A percentile compares a stretch with the other conserved stretches of the same genome.
Evolutionary conservation across 2,888 invertebrate genomes (phyloP).

Genomic region (Hesperia comma): DNA sequence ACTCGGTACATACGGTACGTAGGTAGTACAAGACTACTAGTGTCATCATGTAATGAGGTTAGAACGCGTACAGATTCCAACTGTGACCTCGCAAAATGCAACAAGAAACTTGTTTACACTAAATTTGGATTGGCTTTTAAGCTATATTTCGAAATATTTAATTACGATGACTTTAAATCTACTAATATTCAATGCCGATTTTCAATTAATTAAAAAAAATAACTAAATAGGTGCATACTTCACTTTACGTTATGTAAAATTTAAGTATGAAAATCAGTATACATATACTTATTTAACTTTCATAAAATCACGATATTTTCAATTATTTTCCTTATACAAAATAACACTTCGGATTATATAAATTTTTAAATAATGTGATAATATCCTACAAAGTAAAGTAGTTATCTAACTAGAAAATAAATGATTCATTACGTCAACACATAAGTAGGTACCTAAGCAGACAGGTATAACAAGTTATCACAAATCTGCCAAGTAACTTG

Average conservation of each 20-base stretch:
- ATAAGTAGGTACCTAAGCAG: neutral
- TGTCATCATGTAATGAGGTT: constrained; percentile 23
- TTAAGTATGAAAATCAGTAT: too few relatives aligned
- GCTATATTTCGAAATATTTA: too few relatives aligned
- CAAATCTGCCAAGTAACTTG: constrained; percentile 9
- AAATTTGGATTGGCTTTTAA: neutral
- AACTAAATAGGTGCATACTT: neutral
- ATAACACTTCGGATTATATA: too few relatives aligned
- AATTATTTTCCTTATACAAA: too few relatives aligned
- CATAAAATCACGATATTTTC: too few relatives aligned
- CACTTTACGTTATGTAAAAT: too few relatives aligned
- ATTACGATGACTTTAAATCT: too few relatives aligned
- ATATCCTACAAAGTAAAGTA: neutral
- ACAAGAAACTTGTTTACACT: neutral
- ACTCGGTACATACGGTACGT: neutral
- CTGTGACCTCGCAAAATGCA: constrained; percentile 9
- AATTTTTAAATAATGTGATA: too few relatives aligned
- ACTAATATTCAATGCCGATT: too few relatives aligned
- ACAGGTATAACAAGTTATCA: too few relatives aligned
- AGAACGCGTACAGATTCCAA: constrained; percentile 9
- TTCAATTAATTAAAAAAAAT: too few relatives aligned
- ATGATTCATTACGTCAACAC: neutral
- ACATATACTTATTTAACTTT: too few relatives aligned
- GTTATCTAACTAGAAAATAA: neutral
- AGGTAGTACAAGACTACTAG: constrained; percentile 8